These are phyloP conservation scores for Melanerpes aurifrons DNA, from an alignment of 2,113 vertebrate species.

Conservation along the genomic window DNA sequence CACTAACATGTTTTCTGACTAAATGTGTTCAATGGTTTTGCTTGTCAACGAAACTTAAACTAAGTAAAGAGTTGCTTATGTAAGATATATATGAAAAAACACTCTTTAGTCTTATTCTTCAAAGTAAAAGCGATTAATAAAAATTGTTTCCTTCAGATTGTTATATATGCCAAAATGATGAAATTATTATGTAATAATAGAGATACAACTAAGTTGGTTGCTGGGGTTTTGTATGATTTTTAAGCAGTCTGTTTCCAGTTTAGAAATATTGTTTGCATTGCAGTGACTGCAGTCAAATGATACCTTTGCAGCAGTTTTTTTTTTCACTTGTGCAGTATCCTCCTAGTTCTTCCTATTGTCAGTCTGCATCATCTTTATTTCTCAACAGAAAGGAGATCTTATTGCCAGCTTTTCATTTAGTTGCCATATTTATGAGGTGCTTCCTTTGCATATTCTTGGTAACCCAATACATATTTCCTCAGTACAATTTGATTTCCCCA, in stretches of 20 bases:
- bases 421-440: conserved; percentile 1
- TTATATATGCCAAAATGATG: background rate
- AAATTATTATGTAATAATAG: background rate
- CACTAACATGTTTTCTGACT: background rate
- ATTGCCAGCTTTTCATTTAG: background rate
- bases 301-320: background rate
- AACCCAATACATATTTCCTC: background rate
- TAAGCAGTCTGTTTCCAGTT: background rate
- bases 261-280: background rate
- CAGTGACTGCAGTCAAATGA: background rate
- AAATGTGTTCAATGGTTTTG: background rate
- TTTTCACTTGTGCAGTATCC: background rate
- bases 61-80: background rate
- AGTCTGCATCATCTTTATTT: background rate
- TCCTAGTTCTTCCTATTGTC: background rate
- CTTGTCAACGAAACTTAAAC: background rate
- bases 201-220: background rate
- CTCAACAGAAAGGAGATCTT: background rate
- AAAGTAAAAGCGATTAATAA: background rate
- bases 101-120: background rate
- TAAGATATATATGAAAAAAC: background rate
- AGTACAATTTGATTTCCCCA: background rate
- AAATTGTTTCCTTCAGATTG: background rate
- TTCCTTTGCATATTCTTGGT: background rate
- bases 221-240: background rate